Evolutionary conservation across 2,888 invertebrate genomes (phyloP).

Genomic region (Cremastinae sp.): DNA sequence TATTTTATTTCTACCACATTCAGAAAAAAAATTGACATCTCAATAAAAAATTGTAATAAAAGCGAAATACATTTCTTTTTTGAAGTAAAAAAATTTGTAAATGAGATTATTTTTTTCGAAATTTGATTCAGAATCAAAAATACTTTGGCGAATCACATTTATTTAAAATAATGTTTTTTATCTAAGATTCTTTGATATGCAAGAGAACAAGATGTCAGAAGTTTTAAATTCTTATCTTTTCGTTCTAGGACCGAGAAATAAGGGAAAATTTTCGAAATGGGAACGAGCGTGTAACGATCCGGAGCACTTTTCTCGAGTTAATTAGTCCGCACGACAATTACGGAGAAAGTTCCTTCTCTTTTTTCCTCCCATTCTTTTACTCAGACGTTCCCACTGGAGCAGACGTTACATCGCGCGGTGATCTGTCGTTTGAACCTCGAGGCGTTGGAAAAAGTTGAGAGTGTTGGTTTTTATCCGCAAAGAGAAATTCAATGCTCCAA

Average conservation of each 20-base stretch:
- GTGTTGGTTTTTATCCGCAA: constrained; percentile 39
- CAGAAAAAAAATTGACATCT: no score
- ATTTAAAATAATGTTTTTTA: no score
- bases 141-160: no score
- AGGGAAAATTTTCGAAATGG: constrained; percentile 3
- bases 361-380: constrained; percentile 45
- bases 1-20: background rate
- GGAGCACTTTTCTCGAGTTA: constrained; percentile 40
- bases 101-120: no score
- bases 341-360: constrained; percentile 67
- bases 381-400: constrained; percentile 42
- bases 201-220: background rate
- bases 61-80: no score
- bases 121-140: no score
- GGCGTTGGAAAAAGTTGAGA: constrained; percentile 43
- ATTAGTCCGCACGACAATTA: constrained; percentile 62
- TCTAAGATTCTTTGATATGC: no score
- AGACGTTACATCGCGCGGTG: constrained; percentile 58
- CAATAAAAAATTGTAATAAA: no score
- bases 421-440: constrained; percentile 48
- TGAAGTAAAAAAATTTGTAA: no score
- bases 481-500: constrained; percentile 50
- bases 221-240: background rate
- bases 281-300: constrained; percentile 16
- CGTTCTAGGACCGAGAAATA: background rate